A percentile compares a stretch with the other conserved stretches of the same genome.
phyloP scores from a whole-genome alignment of 2,797 vertebrate species.

The Salmo trutta region DNA sequence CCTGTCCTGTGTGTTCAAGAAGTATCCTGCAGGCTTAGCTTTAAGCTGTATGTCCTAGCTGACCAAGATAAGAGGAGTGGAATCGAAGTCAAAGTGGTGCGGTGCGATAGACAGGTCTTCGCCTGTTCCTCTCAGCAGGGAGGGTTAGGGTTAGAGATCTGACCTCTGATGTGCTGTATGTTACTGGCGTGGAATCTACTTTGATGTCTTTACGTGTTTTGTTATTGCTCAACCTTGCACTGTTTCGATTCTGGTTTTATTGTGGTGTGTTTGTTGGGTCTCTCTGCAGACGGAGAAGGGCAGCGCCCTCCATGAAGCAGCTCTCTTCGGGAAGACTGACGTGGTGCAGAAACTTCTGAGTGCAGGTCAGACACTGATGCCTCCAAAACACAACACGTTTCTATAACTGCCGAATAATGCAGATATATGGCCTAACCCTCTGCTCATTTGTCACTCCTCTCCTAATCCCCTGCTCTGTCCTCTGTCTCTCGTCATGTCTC shows the following conservation, averaged over 20 bases:
- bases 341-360: conserved; percentile 95
- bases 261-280: conserved; percentile 2
- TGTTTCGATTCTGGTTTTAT: conserved; percentile 12
- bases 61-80: no score
- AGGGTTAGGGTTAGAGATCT: neutral
- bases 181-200: neutral
- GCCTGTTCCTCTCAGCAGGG: neutral
- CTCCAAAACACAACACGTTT: neutral
- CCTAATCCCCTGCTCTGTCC: neutral
- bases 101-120: neutral
- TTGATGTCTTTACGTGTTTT: neutral
- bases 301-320: conserved; percentile 98
- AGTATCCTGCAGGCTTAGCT: conserved; percentile 8
- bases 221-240: neutral
- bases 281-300: conserved; percentile 92
- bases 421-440: neutral
- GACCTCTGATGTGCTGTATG: neutral
- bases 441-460: neutral
- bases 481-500: neutral
- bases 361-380: conserved; percentile 80
- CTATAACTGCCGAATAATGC: neutral
- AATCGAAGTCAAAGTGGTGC: neutral
- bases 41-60: neutral
- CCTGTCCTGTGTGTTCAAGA: neutral
- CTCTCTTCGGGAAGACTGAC: conserved; percentile 94